These are phyloP conservation scores for Teinopalpus imperialis DNA, from an alignment of 2,888 invertebrate species.

Conservation along the genomic window DNA sequence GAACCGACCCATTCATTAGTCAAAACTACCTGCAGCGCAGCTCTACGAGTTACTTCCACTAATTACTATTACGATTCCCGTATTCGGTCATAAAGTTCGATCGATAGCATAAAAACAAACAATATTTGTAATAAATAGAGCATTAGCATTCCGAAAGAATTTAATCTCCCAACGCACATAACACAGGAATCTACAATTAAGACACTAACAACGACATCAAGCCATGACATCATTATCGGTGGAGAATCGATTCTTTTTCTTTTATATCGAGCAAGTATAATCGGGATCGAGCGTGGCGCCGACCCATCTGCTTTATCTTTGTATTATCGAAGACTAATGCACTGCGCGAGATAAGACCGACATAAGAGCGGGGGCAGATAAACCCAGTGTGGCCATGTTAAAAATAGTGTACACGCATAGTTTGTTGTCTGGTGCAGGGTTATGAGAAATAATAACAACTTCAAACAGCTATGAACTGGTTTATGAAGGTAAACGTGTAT, in stretches of 20 bases:
- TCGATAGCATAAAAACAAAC: neutral
- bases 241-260: constrained; percentile 70
- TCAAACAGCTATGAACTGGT: neutral
- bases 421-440: constrained; percentile 56
- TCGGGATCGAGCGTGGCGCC: constrained; percentile 77
- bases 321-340: constrained; percentile 80
- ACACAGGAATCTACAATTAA: constrained; percentile 75
- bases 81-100: no score
- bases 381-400: constrained; percentile 79
- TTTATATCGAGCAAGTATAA: constrained; percentile 70
- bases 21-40: no score
- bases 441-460: constrained; percentile 37
- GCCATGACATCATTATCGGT: constrained; percentile 77
- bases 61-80: no score
- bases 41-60: no score
- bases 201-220: constrained; percentile 65
- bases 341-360: constrained; percentile 70
- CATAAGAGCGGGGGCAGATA: constrained; percentile 80
- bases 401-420: constrained; percentile 80
- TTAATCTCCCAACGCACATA: constrained; percentile 35
- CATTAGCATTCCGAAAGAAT: constrained; percentile 12
- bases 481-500: neutral
- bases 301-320: constrained; percentile 76
- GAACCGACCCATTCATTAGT: no score
- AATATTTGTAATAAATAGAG: constrained; percentile 8